Percentiles rank a stretch among this genome's conserved stretches.
These are phyloP conservation scores for Chironomus riparius DNA, from an alignment of 2,888 invertebrate genomes.

Conservation along the genomic window DNA sequence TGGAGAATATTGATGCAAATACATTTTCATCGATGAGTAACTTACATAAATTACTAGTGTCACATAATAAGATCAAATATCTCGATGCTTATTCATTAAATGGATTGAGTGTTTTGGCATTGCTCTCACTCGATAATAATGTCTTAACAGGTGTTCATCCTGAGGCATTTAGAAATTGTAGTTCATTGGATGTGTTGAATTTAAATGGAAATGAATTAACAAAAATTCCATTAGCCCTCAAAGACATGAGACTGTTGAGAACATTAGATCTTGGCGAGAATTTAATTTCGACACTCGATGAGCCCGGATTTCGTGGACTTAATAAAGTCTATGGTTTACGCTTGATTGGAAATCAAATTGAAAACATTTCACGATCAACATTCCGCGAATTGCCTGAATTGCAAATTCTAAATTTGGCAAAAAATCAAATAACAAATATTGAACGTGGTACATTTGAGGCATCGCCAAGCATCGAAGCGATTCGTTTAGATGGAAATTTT, in stretches of 20 bases:
- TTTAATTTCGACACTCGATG: conserved; percentile 68
- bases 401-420: conserved; percentile 79
- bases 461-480: conserved; percentile 71
- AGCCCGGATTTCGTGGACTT: conserved; percentile 74
- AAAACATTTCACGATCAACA: conserved; percentile 69
- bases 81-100: conserved; percentile 80
- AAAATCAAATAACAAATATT: conserved; percentile 69
- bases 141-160: conserved; percentile 72
- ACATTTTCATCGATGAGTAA: conserved; percentile 88
- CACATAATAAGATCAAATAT: conserved; percentile 75
- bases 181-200: conserved; percentile 81
- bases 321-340: conserved; percentile 78
- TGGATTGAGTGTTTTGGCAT: conserved; percentile 76
- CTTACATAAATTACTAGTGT: conserved; percentile 77
- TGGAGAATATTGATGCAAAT: conserved; percentile 76
- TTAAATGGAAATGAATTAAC: conserved; percentile 78
- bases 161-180: conserved; percentile 84
- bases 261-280: conserved; percentile 90
- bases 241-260: conserved; percentile 75
- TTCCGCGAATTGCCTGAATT: conserved; percentile 70
- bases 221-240: conserved; percentile 68
- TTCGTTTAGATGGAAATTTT: conserved; percentile 77
- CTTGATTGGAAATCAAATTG: conserved; percentile 79
- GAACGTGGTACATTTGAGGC: conserved; percentile 74
- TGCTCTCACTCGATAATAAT: conserved; percentile 80